phyloP scores from a whole-genome alignment of 2,888 invertebrate genomes.

The Tenthredo distinguenda region DNA sequence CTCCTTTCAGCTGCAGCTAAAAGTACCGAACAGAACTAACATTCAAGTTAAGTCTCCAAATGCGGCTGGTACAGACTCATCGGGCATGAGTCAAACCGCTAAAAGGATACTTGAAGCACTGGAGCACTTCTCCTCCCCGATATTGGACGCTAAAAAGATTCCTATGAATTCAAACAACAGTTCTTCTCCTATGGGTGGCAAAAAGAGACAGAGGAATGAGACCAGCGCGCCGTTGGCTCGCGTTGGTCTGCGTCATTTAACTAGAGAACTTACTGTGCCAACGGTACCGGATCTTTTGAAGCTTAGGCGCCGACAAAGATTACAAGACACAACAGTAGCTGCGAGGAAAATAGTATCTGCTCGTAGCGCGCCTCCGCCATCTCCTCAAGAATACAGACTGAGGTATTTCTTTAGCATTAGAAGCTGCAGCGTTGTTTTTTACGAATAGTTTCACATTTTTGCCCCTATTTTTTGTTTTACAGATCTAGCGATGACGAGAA shows the following conservation, averaged over 20 bases:
- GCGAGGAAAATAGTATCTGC: conserved; percentile 82
- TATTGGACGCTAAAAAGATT: conserved; percentile 89
- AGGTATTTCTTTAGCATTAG: conserved; percentile 61
- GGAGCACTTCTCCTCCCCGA: conserved; percentile 90
- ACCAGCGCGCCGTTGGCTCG: conserved; percentile 60
- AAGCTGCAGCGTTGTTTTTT: background rate
- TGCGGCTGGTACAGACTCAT: conserved; percentile 69
- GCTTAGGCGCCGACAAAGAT: conserved; percentile 81
- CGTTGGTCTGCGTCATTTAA: conserved; percentile 73
- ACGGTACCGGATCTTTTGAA: conserved; percentile 83
- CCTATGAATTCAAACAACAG: conserved; percentile 78
- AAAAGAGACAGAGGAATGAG: conserved; percentile 66
- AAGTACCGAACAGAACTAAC: conserved; percentile 73
- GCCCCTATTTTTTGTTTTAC: conserved; percentile 35
- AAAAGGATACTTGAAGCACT: conserved; percentile 89
- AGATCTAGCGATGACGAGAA: conserved; percentile 70
- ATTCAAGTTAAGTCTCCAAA: conserved; percentile 79
- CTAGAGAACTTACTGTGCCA: conserved; percentile 82
- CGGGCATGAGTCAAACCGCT: conserved; percentile 86
- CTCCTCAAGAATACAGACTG: conserved; percentile 70
- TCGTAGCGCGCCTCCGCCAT: conserved; percentile 65
- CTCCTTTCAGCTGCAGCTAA: conserved; percentile 60
- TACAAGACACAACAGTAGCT: conserved; percentile 82
- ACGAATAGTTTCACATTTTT: background rate
- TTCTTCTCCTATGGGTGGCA: conserved; percentile 54